These are phyloP conservation scores for Xylocopa sonorina DNA, from an alignment of 1,140 invertebrate genomes.

Conservation along the genomic window DNA sequence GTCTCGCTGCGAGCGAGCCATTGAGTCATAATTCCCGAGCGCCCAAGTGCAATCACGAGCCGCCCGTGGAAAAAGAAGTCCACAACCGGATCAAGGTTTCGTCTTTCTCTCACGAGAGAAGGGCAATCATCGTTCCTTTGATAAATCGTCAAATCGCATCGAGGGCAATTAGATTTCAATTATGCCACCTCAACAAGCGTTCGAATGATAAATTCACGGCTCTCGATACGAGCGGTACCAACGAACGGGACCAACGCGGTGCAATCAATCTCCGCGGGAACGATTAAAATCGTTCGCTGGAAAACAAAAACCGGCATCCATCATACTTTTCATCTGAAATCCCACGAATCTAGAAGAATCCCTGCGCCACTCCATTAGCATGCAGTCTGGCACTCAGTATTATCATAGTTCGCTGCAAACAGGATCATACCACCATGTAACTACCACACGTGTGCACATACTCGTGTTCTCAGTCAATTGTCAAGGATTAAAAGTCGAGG, in stretches of 20 bases:
- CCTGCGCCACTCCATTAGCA: background rate
- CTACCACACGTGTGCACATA: too few relatives aligned
- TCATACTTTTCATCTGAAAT: background rate
- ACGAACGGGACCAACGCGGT: too few relatives aligned
- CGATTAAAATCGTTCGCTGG: background rate
- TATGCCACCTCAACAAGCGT: background rate
- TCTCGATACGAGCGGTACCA: background rate
- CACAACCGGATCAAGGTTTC: constrained; percentile 18
- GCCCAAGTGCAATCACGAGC: constrained; percentile 14
- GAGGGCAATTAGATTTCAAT: constrained; percentile 21
- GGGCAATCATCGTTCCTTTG: constrained; percentile 3
- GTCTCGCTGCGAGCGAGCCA: background rate
- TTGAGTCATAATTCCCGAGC: constrained; percentile 4
- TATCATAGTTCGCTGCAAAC: too few relatives aligned
- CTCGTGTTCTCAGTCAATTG: too few relatives aligned
- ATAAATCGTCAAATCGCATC: constrained; percentile 19
- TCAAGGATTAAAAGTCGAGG: too few relatives aligned
- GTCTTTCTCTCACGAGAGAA: constrained; percentile 15
- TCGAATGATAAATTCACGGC: background rate
- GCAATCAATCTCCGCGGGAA: background rate
- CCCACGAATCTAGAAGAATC: background rate
- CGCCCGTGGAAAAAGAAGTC: background rate
- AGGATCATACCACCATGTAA: too few relatives aligned
- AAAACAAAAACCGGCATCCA: background rate
- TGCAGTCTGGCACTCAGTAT: background rate